A percentile compares a stretch with the other conserved stretches of the same genome.
These are phyloP conservation scores for Noctua janthina DNA, from an alignment of 2,888 invertebrate species.

Conservation along the genomic window DNA sequence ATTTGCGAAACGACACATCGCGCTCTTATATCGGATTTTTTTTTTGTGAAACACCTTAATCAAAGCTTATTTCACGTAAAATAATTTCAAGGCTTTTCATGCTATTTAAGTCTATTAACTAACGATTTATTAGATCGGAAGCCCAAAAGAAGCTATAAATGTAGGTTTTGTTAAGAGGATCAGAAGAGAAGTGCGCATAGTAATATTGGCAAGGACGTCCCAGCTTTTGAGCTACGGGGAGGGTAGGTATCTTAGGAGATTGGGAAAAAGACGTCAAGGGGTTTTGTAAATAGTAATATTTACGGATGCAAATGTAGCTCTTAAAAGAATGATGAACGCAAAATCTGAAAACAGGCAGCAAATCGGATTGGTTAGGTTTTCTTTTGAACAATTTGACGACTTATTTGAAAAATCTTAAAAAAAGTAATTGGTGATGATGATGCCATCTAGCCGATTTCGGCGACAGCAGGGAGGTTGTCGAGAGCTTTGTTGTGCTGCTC, in stretches of 20 bases:
- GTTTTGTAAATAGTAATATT: no score
- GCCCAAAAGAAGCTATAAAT: not conserved
- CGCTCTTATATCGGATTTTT: slow-evolving; percentile 14
- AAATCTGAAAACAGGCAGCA: no score
- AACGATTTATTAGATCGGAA: not conserved
- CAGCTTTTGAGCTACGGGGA: not conserved
- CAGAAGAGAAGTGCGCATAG: not conserved
- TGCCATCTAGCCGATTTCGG: no score
- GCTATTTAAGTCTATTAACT: not conserved
- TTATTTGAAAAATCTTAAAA: no score
- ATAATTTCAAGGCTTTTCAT: not conserved
- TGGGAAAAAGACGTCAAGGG: not conserved
- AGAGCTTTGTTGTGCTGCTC: no score
- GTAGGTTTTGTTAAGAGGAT: not conserved
- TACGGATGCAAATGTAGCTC: not conserved
- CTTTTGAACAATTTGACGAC: no score
- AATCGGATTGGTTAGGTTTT: no score
- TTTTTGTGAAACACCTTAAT: slow-evolving; percentile 36
- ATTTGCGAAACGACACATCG: slow-evolving; percentile 64
- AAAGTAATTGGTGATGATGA: no score
- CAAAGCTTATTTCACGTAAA: slow-evolving; percentile 5
- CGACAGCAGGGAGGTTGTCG: no score
- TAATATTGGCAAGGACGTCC: not conserved
- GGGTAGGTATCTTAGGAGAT: not conserved
- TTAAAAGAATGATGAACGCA: no score